Base-by-base conservation (phyloP, 2,797 vertebrate genomes). In the Lagodon rhomboides region DNA sequence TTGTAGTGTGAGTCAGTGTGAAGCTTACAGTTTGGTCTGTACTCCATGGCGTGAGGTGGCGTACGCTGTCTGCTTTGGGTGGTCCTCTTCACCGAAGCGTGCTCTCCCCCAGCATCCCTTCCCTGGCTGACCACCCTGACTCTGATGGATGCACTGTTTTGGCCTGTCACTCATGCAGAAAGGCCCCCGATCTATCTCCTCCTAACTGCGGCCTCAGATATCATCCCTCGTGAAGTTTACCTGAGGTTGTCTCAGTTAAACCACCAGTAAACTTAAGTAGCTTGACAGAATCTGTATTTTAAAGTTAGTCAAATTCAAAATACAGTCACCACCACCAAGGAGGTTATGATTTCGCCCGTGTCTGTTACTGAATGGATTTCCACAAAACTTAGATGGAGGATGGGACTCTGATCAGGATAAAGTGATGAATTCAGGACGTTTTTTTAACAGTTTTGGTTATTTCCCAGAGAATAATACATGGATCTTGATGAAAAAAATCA, bases 101-200 rank as follows among this genome's bases (percentile, higher is more conserved):
- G 65, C 47, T 60, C 80, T 86, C 74, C 61, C 74, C 61, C 76
- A 41, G 70, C 82, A 89, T 90, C 87, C 77, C 72, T 71, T 89
- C 89, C 34, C 77, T 85, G 54, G 78, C 93, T 94, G 94, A 91
- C 94, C 86, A 89, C 91, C 89, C 89, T 87, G 92, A 83, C 93
- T 89, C 89, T 94, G 91, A 94, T 92, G 91, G 92, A 94, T 90
- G 84, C 83, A 25, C 85, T 94, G 93, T 94, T 94, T 95, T 92
- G 89, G 90, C 74, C 59, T 77, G 90, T 85, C 90, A 78, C 75
- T 94, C 94, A 85, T 92, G 93, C 94, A 88, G 84, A 94, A 91
- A 92, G 83, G 70, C 78, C 62, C 83, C 79, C 46, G 71, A 89
- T 85, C 87, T 61, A 75, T 83, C 79, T 70, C 86, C 75, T 83